Percentiles rank a stretch among this genome's conserved stretches.
Conservation (phyloP, 1,140 invertebrate genomes). For the Microvelia longipes region DNA sequence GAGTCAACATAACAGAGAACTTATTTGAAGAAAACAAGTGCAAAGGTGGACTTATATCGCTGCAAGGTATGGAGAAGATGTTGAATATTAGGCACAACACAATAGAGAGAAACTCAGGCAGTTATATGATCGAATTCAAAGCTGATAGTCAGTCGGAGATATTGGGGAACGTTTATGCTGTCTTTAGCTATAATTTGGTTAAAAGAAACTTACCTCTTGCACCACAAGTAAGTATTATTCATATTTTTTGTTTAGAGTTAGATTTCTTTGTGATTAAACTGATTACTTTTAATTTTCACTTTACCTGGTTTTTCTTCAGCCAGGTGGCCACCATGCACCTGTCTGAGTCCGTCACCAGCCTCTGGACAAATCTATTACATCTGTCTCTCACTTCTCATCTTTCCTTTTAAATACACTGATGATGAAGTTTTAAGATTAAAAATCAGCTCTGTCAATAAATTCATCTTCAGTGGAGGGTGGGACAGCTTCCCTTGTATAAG, state of each 20-base stretch:
- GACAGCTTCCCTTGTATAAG: no score
- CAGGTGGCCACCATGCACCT: no score
- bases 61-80: conserved; percentile 94
- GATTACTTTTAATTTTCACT: conserved; percentile 19
- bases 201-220: conserved; percentile 45
- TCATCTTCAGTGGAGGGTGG: no score
- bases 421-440: no score
- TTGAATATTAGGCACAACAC: conserved; percentile 55
- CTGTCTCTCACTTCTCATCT: no score
- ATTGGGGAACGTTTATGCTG: conserved; percentile 60
- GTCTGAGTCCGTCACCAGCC: no score
- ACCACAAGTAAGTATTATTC: conserved; percentile 16
- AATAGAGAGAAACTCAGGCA: conserved; percentile 66
- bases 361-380: no score
- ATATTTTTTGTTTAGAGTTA: neutral
- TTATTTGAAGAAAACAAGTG: conserved; percentile 74
- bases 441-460: no score
- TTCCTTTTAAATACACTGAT: no score
- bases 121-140: conserved; percentile 76
- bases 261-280: conserved; percentile 13
- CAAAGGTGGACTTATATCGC: conserved; percentile 59
- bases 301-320: no score
- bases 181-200: conserved; percentile 64
- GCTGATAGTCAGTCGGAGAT: conserved; percentile 89
- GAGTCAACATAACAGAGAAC: conserved; percentile 68